phyloP scores from a whole-genome alignment of 2,113 vertebrate genomes.

The Machaerirhynchus nigripectus region DNA sequence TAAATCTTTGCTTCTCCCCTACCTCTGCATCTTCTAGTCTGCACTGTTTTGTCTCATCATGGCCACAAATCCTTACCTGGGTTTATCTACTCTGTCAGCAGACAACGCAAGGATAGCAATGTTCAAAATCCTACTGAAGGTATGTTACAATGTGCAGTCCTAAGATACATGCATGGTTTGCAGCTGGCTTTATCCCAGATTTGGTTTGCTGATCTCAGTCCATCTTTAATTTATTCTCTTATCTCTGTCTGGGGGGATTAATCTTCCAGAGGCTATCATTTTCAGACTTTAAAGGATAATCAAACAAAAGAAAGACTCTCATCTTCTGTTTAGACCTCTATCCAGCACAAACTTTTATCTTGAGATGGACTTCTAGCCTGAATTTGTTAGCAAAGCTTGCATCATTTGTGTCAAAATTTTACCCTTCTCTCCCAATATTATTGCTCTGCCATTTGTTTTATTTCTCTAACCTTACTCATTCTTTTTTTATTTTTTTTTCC shows the following conservation, averaged over 20 bases:
- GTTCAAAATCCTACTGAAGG: not conserved
- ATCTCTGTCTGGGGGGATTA: not conserved
- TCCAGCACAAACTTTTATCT: not conserved
- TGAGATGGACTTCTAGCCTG: not conserved
- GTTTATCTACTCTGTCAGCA: not conserved
- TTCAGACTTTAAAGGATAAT: not conserved
- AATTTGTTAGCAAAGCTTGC: not conserved
- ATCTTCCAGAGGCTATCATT: not conserved
- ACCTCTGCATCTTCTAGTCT: not conserved
- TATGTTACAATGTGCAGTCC: no score
- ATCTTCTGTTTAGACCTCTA: not conserved
- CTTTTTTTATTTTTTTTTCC: not conserved
- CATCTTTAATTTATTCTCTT: not conserved
- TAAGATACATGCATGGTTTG: not conserved
- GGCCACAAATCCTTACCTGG: not conserved
- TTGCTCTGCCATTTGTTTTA: not conserved
- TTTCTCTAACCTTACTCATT: not conserved
- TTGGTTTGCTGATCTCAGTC: not conserved
- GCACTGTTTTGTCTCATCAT: not conserved
- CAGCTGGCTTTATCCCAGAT: not conserved
- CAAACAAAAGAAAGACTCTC: not conserved
- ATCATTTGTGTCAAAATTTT: not conserved
- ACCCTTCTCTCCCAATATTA: not conserved
- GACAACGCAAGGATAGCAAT: not conserved
- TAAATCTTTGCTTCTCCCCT: rapidly evolving